phyloP scores from a whole-genome alignment of 2,888 invertebrate genomes.

The Mechanitis messenoides region DNA sequence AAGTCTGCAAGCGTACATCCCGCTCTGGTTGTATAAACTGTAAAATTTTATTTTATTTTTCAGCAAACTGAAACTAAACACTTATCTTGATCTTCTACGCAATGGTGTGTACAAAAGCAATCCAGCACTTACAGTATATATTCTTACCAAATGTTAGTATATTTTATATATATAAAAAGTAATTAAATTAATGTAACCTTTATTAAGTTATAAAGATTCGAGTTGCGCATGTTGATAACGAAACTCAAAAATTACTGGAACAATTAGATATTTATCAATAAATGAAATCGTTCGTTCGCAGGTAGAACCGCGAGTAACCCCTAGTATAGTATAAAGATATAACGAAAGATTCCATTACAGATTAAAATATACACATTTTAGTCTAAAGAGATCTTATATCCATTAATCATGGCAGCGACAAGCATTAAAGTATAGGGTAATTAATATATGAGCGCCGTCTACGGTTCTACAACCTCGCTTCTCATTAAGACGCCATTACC shows the following conservation, averaged over 20 bases:
- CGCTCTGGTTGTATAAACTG: not conserved
- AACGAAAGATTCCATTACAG: slow-evolving; percentile 4
- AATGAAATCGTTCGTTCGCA: too few relatives aligned
- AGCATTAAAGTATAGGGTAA: slow-evolving; percentile 58
- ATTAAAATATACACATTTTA: slow-evolving; percentile 7
- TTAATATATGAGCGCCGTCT: slow-evolving; percentile 61
- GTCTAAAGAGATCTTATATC: slow-evolving; percentile 15
- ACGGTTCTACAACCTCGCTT: slow-evolving; percentile 46
- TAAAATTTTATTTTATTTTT: slow-evolving; percentile 5
- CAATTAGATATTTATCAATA: too few relatives aligned
- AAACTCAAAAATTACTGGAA: too few relatives aligned
- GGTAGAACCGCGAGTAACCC: too few relatives aligned
- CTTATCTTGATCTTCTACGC: slow-evolving; percentile 5
- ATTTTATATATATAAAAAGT: too few relatives aligned
- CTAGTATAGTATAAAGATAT: too few relatives aligned
- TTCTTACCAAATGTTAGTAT: too few relatives aligned
- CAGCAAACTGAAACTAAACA: slow-evolving; percentile 3
- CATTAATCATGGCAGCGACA: slow-evolving; percentile 55
- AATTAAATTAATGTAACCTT: too few relatives aligned
- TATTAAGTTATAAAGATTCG: too few relatives aligned
- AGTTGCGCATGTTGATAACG: too few relatives aligned
- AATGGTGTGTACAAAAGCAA: not conserved
- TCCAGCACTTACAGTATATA: not conserved
- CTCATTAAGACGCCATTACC: slow-evolving; percentile 62
- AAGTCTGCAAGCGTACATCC: slow-evolving; percentile 2